Percentiles rank a stretch among this genome's conserved stretches.
phyloP scores from a whole-genome alignment of 2,797 vertebrate genomes.

The Cygnus olor region DNA sequence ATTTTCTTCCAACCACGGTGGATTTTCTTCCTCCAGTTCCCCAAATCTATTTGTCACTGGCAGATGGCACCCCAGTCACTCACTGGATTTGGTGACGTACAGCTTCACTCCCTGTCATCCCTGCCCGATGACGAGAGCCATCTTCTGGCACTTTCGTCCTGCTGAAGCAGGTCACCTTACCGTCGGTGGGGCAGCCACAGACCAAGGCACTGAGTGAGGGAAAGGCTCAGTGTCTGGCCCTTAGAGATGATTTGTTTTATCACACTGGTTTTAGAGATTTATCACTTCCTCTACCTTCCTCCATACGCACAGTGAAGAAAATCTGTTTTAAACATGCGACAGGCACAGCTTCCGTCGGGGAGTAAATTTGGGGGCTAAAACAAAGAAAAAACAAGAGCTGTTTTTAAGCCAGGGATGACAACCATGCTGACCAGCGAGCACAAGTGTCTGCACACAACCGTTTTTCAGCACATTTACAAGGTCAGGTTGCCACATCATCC shows the following conservation, averaged over 20 bases:
- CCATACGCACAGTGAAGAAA: neutral
- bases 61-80: conserved; percentile 37
- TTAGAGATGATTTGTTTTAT: conserved; percentile 9
- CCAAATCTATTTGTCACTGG: conserved; percentile 25
- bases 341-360: neutral
- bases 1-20: neutral
- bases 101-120: neutral
- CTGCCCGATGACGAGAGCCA: neutral
- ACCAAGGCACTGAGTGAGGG: neutral
- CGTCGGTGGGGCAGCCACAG: neutral
- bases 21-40: neutral
- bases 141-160: neutral
- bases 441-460: neutral
- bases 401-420: neutral
- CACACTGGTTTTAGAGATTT: conserved; percentile 47
- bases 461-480: neutral
- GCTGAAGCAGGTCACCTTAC: neutral
- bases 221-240: neutral
- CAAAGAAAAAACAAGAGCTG: neutral
- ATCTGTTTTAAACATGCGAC: conserved; percentile 61
- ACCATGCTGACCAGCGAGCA: neutral
- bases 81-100: neutral
- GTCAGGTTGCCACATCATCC: neutral
- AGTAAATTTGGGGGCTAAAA: conserved; percentile 1
- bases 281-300: conserved; percentile 65